Conservation (phyloP, 2,888 invertebrate genomes). For the Schizotus pectinicornis region DNA sequence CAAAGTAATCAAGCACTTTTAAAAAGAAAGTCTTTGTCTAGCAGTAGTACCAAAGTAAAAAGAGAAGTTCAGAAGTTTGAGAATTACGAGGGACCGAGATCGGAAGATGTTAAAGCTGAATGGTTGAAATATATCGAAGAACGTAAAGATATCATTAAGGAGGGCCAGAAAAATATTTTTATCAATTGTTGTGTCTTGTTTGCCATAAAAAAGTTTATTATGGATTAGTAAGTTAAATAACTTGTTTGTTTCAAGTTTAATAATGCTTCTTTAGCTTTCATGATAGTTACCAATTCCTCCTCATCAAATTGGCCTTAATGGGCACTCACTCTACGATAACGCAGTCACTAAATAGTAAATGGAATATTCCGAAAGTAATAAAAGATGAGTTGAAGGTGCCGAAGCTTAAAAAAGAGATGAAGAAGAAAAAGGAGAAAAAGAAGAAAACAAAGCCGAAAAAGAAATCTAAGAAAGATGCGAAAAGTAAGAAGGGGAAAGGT, state of each 20-base stretch:
- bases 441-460: slow-evolving; percentile 39
- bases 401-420: slow-evolving; percentile 40
- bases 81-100: too few relatives aligned
- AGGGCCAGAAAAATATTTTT: slow-evolving; percentile 41
- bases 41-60: too few relatives aligned
- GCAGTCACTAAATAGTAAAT: slow-evolving; percentile 50
- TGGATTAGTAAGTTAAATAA: slow-evolving; percentile 52
- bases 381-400: slow-evolving; percentile 49
- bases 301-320: slow-evolving; percentile 49
- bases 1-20: too few relatives aligned
- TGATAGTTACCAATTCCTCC: slow-evolving; percentile 52
- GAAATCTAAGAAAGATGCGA: slow-evolving; percentile 36
- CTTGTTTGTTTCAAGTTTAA: slow-evolving; percentile 10
- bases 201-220: slow-evolving; percentile 53
- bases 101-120: slow-evolving; percentile 17
- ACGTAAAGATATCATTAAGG: slow-evolving; percentile 29
- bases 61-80: too few relatives aligned
- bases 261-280: slow-evolving; percentile 48
- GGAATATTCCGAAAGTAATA: slow-evolving; percentile 52
- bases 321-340: slow-evolving; percentile 47
- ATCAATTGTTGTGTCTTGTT: slow-evolving; percentile 49
- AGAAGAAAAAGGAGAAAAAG: slow-evolving; percentile 39
- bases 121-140: slow-evolving; percentile 33
- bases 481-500: slow-evolving; percentile 28
- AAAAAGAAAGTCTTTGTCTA: too few relatives aligned